Evolutionary conservation across 2,888 invertebrate genomes (phyloP).

Genomic region (Limnephilus lunatus): DNA sequence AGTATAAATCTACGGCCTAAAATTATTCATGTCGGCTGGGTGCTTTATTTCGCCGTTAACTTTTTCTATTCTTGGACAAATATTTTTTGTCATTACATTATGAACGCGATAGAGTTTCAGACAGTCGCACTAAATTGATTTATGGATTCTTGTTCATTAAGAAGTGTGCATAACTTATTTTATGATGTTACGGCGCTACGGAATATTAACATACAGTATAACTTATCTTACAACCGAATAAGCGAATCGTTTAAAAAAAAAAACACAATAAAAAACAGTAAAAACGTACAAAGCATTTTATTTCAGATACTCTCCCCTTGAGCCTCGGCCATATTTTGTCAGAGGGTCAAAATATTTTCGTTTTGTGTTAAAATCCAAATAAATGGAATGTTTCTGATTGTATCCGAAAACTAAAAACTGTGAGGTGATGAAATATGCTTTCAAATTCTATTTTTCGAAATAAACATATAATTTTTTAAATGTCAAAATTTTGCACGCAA

Average conservation of each 20-base stretch:
- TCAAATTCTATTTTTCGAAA: too few species aligned
- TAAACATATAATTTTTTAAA: too few species aligned
- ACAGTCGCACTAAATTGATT: neutral
- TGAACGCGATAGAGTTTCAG: neutral
- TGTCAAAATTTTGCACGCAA: too few species aligned
- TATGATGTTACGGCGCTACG: neutral
- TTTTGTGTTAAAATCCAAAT: too few species aligned
- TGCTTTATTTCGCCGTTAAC: neutral
- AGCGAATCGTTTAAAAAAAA: neutral
- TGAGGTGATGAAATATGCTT: too few species aligned
- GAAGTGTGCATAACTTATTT: neutral
- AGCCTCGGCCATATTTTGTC: too few species aligned
- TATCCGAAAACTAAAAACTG: too few species aligned
- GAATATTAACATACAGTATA: neutral
- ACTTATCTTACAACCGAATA: neutral
- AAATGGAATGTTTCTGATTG: too few species aligned
- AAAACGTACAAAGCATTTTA: neutral
- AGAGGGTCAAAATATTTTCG: too few species aligned
- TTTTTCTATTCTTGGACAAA: neutral
- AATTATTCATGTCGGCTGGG: neutral
- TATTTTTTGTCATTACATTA: neutral
- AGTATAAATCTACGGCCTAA: neutral
- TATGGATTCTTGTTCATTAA: slow-evolving; percentile 2
- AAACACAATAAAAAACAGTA: neutral
- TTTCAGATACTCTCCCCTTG: too few species aligned